phyloP scores from a whole-genome alignment of 2,113 vertebrate genomes.

The Bubo scandiacus region DNA sequence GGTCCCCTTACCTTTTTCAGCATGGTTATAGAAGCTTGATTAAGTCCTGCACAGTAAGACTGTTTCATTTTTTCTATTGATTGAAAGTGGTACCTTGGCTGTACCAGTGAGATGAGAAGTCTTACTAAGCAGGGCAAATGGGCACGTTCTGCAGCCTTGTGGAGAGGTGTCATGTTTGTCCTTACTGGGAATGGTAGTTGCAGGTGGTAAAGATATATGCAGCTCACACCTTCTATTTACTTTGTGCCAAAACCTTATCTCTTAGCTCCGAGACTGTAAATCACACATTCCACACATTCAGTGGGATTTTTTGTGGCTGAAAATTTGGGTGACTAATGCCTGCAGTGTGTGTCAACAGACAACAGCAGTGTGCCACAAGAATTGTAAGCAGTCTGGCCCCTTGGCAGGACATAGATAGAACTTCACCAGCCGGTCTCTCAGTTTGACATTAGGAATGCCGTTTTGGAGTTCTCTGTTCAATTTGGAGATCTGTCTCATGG shows the following conservation, averaged over 20 bases:
- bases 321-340: neutral
- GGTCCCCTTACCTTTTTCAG: neutral
- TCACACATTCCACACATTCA: fast-evolving
- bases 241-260: neutral
- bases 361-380: neutral
- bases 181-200: neutral
- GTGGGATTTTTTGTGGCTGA: neutral
- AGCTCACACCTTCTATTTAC: neutral
- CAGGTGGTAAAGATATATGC: neutral
- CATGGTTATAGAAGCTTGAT: neutral
- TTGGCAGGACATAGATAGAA: neutral
- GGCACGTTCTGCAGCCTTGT: neutral
- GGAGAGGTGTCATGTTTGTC: fast-evolving
- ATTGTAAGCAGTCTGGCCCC: too few relatives aligned
- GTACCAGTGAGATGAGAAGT: neutral
- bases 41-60: neutral
- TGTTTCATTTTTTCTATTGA: neutral
- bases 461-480: neutral
- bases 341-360: neutral
- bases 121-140: neutral
- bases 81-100: neutral
- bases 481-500: neutral
- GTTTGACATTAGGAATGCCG: fast-evolving
- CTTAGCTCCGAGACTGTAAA: neutral
- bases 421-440: neutral